phyloP scores from a whole-genome alignment of 2,888 invertebrate genomes.

The Boloria euphrosyne region DNA sequence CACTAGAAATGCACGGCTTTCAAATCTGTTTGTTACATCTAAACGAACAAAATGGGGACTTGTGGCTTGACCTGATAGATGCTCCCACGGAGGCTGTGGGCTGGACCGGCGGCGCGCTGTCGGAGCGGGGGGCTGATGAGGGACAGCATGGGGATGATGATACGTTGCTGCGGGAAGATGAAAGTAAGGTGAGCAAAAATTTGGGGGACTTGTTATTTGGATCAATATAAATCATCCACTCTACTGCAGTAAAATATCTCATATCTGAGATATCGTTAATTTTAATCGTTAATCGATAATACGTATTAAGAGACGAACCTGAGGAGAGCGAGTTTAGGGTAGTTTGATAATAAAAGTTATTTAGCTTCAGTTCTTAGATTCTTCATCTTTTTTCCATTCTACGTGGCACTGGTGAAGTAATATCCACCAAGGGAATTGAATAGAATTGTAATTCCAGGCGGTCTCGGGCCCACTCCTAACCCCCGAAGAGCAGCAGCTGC shows the following conservation, averaged over 20 bases:
- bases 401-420: no score
- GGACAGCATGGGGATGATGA: constrained; percentile 56
- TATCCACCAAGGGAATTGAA: no score
- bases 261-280: no score
- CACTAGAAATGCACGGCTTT: constrained; percentile 89
- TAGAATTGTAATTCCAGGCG: constrained; percentile 45
- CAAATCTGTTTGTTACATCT: constrained; percentile 87
- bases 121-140: constrained; percentile 41
- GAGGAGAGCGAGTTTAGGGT: no score
- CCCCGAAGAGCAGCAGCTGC: constrained; percentile 51
- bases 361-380: no score
- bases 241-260: no score
- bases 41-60: constrained; percentile 60
- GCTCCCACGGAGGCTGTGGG: constrained; percentile 79
- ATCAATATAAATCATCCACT: background rate
- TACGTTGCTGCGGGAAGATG: constrained; percentile 51
- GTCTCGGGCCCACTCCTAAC: constrained; percentile 58
- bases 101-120: constrained; percentile 78
- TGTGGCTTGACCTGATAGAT: constrained; percentile 82
- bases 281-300: no score
- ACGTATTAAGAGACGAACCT: no score
- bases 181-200: constrained; percentile 52
- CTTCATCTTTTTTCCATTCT: no score
- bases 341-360: no score
- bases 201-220: background rate